Conservation (phyloP, 1,140 invertebrate genomes). For the Drosophila prosaltans region DNA sequence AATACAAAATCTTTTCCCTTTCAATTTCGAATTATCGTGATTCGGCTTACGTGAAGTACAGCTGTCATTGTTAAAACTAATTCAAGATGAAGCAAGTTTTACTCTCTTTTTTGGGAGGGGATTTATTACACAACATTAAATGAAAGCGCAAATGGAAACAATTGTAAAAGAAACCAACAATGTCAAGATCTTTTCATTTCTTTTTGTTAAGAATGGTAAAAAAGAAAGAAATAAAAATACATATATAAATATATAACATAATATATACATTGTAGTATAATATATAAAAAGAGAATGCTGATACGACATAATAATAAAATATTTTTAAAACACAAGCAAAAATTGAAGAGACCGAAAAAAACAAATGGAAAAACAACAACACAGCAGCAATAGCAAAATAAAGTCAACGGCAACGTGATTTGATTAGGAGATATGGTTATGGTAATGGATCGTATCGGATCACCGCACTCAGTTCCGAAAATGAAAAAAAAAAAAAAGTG, state of each 20-base stretch:
- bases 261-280: not conserved
- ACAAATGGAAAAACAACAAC: constrained; percentile 14
- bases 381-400: constrained; percentile 9
- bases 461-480: constrained; percentile 48
- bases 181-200: constrained; percentile 42
- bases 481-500: constrained; percentile 60
- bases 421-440: constrained; percentile 52
- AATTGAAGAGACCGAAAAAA: constrained; percentile 8
- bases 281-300: constrained; percentile 23
- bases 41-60: no score
- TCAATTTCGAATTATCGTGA: no score
- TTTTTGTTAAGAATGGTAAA: not conserved
- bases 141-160: constrained; percentile 28
- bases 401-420: constrained; percentile 49
- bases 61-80: no score
- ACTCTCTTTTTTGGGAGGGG: no score
- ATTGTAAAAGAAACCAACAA: constrained; percentile 21
- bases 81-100: no score
- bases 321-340: constrained; percentile 12
- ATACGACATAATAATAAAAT: constrained; percentile 36
- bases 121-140: constrained; percentile 9
- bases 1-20: no score
- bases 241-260: not conserved
- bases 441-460: constrained; percentile 40
- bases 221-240: not conserved